Conservation (phyloP, 2,113 vertebrate species). For the Melanostigma gelatinosum region DNA sequence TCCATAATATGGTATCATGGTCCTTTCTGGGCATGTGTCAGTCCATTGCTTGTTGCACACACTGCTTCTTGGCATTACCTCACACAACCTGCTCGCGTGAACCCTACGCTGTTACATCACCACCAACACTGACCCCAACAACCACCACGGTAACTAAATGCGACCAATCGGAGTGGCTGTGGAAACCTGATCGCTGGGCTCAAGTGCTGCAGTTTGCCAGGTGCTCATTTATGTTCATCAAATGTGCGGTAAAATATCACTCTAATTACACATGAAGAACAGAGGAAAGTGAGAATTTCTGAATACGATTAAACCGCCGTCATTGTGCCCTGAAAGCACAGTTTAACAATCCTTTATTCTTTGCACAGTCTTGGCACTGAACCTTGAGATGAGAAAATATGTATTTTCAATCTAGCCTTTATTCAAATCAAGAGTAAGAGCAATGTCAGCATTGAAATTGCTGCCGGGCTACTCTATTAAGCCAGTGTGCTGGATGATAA, state of each 20-base stretch:
- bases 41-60: constrained; percentile 1
- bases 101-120: constrained; percentile 22
- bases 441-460: constrained; percentile 32
- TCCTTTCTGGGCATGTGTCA: constrained; percentile 9
- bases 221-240: constrained; percentile 49
- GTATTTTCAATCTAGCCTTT: constrained; percentile 45
- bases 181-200: constrained; percentile 54
- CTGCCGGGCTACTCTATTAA: constrained; percentile 27
- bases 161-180: constrained; percentile 13
- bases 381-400: constrained; percentile 53
- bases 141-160: constrained; percentile 39
- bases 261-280: constrained; percentile 37
- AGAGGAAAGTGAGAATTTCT: constrained; percentile 12
- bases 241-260: constrained; percentile 37
- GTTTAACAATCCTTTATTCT: constrained; percentile 51
- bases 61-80: constrained; percentile 23
- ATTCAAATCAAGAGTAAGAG: constrained; percentile 50
- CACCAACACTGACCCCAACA: not conserved
- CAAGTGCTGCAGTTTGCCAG: constrained; percentile 40
- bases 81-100: constrained; percentile 11
- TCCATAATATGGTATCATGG: not conserved
- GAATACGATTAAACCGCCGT: constrained; percentile 48
- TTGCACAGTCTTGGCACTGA: constrained; percentile 41
- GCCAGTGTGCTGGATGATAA: constrained; percentile 39
- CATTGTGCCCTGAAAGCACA: constrained; percentile 53